phyloP scores from a whole-genome alignment of 1,140 invertebrate species.

The Aplysia californica region DNA sequence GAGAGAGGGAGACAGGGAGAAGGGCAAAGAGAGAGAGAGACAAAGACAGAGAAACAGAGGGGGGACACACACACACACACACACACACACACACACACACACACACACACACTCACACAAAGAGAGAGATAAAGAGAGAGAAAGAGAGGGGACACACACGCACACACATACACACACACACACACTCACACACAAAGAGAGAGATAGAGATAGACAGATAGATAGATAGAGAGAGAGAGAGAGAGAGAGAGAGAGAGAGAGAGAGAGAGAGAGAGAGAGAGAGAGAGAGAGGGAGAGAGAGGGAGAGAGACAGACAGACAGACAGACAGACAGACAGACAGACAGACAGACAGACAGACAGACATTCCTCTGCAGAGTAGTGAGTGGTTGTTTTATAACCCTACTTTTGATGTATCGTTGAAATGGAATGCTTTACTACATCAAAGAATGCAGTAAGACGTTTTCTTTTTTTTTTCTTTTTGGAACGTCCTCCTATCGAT shows the following conservation, averaged over 20 bases:
- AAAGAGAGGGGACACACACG: slow-evolving; percentile 7
- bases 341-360: neutral
- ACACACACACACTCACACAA: neutral
- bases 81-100: neutral
- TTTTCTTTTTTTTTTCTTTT: too few species aligned
- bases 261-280: slow-evolving; percentile 14
- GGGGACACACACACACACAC: neutral
- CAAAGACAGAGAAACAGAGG: slow-evolving; percentile 1
- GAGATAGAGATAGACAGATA: neutral
- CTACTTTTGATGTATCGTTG: too few species aligned
- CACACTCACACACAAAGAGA: too few species aligned
- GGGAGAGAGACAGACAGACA: neutral
- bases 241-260: slow-evolving; percentile 10
- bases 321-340: slow-evolving; percentile 3
- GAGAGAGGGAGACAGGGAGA: neutral
- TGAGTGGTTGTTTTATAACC: too few species aligned
- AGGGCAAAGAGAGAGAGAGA: slow-evolving; percentile 4
- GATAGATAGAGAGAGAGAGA: neutral
- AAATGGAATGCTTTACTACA: too few species aligned
- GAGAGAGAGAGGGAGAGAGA: neutral
- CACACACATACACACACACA: too few species aligned
- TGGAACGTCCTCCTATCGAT: too few species aligned
- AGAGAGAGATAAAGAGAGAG: slow-evolving; percentile 1
- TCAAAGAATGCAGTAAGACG: too few species aligned
- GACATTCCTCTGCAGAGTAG: too few species aligned